These are phyloP conservation scores for Phortica magna DNA, from an alignment of 2,888 invertebrate genomes.

Conservation along the genomic window DNA sequence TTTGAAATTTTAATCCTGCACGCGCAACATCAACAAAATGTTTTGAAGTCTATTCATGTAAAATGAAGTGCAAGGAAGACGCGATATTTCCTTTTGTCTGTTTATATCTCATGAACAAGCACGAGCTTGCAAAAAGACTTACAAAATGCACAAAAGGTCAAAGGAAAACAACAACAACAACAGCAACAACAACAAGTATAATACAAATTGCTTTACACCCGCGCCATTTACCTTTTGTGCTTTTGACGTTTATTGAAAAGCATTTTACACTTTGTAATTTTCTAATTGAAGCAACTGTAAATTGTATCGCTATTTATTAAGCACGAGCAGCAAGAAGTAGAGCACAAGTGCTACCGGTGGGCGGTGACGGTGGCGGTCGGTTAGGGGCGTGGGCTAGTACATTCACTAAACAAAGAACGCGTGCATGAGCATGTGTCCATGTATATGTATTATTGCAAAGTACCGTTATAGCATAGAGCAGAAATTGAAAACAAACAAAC, in stretches of 20 bases:
- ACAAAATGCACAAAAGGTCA: not conserved
- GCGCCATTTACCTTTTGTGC: conserved; percentile 1
- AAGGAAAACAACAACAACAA: not conserved
- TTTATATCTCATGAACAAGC: too few relatives aligned
- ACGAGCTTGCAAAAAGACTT: not conserved
- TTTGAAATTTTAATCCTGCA: too few relatives aligned
- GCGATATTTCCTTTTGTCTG: too few relatives aligned
- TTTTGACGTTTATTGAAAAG: conserved; percentile 53
- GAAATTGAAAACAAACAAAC: conserved; percentile 58
- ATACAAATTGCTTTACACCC: not conserved
- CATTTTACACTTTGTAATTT: conserved; percentile 48
- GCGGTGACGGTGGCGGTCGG: too few relatives aligned
- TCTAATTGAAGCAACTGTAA: conserved; percentile 58
- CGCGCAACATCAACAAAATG: too few relatives aligned
- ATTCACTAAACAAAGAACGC: too few relatives aligned
- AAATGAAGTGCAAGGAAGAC: too few relatives aligned
- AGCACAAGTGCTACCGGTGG: too few relatives aligned
- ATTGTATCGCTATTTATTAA: conserved; percentile 56
- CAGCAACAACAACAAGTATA: not conserved
- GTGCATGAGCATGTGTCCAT: not conserved
- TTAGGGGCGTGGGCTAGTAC: too few relatives aligned
- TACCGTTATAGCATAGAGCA: not conserved
- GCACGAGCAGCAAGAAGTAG: not conserved
- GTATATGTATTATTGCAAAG: not conserved
- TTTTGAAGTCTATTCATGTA: too few relatives aligned